Evolutionary conservation across 2,888 invertebrate species (phyloP).

Genomic region (Amphimallon solstitiale): DNA sequence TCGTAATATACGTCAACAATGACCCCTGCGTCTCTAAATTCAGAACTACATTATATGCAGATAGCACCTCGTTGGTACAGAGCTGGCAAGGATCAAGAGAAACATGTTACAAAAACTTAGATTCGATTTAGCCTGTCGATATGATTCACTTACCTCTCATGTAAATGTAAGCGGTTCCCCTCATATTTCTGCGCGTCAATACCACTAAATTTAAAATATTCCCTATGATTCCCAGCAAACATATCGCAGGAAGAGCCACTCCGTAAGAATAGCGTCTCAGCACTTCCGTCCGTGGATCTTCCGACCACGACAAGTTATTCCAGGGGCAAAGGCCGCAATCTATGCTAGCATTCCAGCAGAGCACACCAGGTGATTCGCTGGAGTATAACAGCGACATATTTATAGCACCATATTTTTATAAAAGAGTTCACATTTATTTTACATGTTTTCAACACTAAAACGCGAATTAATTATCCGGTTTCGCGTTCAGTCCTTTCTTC

Average conservation of each 20-base stretch:
- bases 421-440: background rate
- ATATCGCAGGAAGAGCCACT: slow-evolving; percentile 75
- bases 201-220: slow-evolving; percentile 83
- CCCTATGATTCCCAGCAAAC: slow-evolving; percentile 78
- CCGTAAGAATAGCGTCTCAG: slow-evolving; percentile 73
- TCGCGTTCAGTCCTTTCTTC: too few relatives aligned
- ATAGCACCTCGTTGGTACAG: too few relatives aligned
- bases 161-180: slow-evolving; percentile 83
- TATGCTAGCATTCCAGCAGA: slow-evolving; percentile 56
- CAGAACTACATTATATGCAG: too few relatives aligned
- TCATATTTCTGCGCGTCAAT: slow-evolving; percentile 79
- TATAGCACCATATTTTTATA: slow-evolving; percentile 17
- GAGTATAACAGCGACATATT: slow-evolving; percentile 61
- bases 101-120: too few relatives aligned
- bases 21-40: too few relatives aligned
- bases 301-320: slow-evolving; percentile 57
- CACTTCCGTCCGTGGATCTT: slow-evolving; percentile 70
- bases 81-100: too few relatives aligned
- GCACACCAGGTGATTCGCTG: slow-evolving; percentile 57
- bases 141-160: slow-evolving; percentile 80
- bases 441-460: background rate
- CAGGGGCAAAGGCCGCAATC: slow-evolving; percentile 57
- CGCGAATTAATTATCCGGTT: too few relatives aligned
- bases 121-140: too few relatives aligned
- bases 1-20: too few relatives aligned